These are phyloP conservation scores for Lepus americanus DNA, from an alignment of 2,113 vertebrate species.

Conservation along the genomic window DNA sequence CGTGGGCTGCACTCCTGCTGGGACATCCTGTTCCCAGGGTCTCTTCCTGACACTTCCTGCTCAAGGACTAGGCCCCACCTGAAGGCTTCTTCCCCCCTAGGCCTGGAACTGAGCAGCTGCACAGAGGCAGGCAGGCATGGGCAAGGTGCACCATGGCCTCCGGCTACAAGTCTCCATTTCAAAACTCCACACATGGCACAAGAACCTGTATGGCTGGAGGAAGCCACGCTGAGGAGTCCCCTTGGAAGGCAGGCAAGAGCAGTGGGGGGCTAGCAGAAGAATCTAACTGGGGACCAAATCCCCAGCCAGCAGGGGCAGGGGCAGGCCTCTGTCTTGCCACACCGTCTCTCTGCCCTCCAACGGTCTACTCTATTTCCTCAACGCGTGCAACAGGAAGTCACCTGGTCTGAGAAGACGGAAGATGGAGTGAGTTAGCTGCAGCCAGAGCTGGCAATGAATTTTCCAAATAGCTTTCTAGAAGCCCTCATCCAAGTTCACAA, in stretches of 20 bases:
- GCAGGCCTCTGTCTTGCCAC: not conserved
- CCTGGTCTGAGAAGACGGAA: conserved; percentile 45
- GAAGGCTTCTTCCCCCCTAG: not conserved
- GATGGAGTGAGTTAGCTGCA: conserved; percentile 22
- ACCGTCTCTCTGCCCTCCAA: not conserved
- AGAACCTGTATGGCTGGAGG: not conserved
- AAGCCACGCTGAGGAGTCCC: not conserved
- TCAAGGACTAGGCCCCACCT: not conserved
- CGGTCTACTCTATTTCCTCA: not conserved
- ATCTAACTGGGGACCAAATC: too few species aligned
- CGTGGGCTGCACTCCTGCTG: too few species aligned
- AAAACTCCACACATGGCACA: not conserved
- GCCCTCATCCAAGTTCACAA: conserved; percentile 71
- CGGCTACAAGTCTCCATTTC: not conserved
- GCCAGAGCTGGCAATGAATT: conserved; percentile 53
- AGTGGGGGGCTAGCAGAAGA: not conserved
- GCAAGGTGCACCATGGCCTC: not conserved
- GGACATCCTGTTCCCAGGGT: not conserved
- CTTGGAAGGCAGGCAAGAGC: not conserved
- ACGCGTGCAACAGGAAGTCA: not conserved
- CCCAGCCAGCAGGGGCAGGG: accelerated
- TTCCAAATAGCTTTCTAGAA: conserved; percentile 72
- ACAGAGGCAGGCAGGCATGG: not conserved
- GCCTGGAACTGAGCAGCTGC: not conserved
- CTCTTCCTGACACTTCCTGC: not conserved